Percentiles rank a stretch among this genome's conserved stretches.
These are phyloP conservation scores for Corynorhinus townsendii DNA, from an alignment of 2,113 vertebrate species.

Conservation along the genomic window DNA sequence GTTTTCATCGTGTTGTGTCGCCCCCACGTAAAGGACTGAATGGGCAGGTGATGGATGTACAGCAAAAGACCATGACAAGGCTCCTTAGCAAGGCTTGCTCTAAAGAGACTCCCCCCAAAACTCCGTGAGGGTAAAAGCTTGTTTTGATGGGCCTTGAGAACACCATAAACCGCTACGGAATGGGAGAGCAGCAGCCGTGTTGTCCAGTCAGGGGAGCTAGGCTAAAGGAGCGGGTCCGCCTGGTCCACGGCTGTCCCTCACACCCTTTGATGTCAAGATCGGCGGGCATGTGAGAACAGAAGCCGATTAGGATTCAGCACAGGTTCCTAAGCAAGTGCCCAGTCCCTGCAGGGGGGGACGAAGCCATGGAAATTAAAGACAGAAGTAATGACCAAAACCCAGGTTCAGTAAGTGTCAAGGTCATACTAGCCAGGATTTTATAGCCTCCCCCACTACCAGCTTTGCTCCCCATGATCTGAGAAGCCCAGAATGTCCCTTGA, in stretches of 20 bases:
- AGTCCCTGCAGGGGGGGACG: not conserved
- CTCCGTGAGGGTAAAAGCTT: not conserved
- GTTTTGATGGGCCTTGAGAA: not conserved
- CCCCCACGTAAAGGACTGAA: not conserved
- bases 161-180: not conserved
- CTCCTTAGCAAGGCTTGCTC: not conserved
- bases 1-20: not conserved
- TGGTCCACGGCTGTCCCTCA: not conserved
- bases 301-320: conserved; percentile 25
- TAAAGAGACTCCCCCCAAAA: not conserved
- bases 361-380: conserved; percentile 34
- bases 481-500: not conserved
- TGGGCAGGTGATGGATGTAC: not conserved
- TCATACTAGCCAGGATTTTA: not conserved
- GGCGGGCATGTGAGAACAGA: not conserved
- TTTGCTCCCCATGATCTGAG: not conserved
- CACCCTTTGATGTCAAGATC: not conserved
- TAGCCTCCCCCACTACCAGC: not conserved
- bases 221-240: not conserved
- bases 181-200: not conserved
- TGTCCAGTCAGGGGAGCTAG: not conserved
- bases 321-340: conserved; percentile 6
- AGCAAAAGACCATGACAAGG: not conserved
- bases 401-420: not conserved
- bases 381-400: conserved; percentile 38